A percentile compares a stretch with the other conserved stretches of the same genome.
These are phyloP conservation scores for Glareola pratincola DNA, from an alignment of 2,113 vertebrate genomes.

Conservation along the genomic window DNA sequence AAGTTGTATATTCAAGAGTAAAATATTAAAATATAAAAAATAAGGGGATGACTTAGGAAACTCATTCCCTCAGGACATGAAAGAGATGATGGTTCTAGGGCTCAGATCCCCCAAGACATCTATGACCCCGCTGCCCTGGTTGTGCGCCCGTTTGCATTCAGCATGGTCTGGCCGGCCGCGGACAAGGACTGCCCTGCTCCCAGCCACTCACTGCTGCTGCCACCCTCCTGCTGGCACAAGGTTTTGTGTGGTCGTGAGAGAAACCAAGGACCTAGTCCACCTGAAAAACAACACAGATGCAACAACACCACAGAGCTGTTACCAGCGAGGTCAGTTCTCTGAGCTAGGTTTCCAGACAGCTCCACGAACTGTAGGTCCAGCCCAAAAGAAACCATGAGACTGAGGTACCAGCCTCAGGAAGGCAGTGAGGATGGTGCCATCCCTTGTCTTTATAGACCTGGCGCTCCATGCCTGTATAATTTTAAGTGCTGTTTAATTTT, in stretches of 20 bases:
- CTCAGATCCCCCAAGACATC: background rate
- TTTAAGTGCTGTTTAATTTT: background rate
- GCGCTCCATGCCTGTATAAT: background rate
- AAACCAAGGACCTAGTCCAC: background rate
- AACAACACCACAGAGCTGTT: fast-evolving
- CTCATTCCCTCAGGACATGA: background rate
- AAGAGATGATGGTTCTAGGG: background rate
- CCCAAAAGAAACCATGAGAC: background rate
- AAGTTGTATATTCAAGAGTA: background rate
- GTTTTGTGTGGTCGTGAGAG: background rate
- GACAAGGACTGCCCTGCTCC: background rate
- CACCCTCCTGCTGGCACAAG: background rate
- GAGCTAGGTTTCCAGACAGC: background rate
- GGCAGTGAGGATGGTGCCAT: background rate
- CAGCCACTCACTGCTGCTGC: background rate
- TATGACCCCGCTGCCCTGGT: too few relatives aligned
- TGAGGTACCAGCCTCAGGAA: background rate
- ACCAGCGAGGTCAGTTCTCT: background rate
- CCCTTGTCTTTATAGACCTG: background rate
- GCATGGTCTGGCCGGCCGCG: fast-evolving
- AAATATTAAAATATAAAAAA: background rate
- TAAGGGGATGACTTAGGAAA: background rate
- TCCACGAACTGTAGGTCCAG: background rate
- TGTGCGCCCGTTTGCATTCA: fast-evolving
- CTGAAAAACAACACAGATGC: background rate